Conservation (phyloP, 2,888 invertebrate species). For the Dascillus cervinus region DNA sequence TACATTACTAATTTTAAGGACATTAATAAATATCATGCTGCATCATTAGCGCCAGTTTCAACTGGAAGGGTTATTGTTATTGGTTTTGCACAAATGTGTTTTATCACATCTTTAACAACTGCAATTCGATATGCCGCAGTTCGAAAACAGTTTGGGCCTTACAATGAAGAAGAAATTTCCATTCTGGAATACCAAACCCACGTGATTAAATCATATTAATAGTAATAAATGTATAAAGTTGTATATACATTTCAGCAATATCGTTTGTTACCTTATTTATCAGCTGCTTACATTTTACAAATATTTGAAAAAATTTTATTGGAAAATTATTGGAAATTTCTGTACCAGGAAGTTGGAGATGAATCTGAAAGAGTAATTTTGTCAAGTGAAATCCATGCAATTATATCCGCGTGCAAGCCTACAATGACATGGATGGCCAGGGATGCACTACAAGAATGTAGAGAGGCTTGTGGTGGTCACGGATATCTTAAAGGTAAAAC, state of each 20-base stretch:
- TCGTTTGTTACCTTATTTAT: conserved; percentile 61
- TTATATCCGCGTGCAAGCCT: conserved; percentile 70
- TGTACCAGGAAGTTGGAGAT: conserved; percentile 12
- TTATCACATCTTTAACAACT: conserved; percentile 67
- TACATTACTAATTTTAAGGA: conserved; percentile 76
- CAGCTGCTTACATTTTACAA: conserved; percentile 52
- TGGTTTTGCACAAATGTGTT: conserved; percentile 42
- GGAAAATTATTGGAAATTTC: conserved; percentile 16
- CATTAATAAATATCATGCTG: conserved; percentile 57
- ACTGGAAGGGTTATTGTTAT: conserved; percentile 74
- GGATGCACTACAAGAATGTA: conserved; percentile 84
- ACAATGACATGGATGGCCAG: conserved; percentile 77
- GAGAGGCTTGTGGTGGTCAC: conserved; percentile 94
- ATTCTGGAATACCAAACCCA: no score
- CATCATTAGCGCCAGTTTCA: conserved; percentile 61
- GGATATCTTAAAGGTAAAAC: conserved; percentile 71
- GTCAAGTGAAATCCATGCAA: conserved; percentile 59
- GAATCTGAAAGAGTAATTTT: conserved; percentile 21
- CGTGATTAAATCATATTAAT: no score
- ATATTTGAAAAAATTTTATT: conserved; percentile 54
- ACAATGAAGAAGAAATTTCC: conserved; percentile 62
- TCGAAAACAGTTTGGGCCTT: conserved; percentile 81
- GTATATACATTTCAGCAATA: conserved; percentile 54
- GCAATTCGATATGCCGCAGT: conserved; percentile 82
- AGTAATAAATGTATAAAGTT: no score